These are phyloP conservation scores for Varanus komodoensis DNA, from an alignment of 2,113 vertebrate genomes.

Conservation along the genomic window DNA sequence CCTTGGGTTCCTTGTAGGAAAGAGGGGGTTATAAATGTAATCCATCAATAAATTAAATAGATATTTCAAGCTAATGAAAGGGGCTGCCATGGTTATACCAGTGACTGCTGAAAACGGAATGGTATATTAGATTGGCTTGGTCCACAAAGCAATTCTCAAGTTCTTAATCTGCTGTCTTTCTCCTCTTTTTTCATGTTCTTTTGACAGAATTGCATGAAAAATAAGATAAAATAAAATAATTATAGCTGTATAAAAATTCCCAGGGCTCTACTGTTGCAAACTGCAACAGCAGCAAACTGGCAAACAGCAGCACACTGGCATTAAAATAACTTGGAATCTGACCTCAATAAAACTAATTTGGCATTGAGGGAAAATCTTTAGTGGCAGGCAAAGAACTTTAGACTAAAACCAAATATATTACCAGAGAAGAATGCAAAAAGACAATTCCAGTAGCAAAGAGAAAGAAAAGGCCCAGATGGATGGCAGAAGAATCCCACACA, in stretches of 20 bases:
- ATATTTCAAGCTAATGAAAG: not conserved
- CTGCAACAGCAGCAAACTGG: conserved; percentile 45
- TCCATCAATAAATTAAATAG: too few relatives aligned
- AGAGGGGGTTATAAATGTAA: too few relatives aligned
- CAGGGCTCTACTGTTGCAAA: not conserved
- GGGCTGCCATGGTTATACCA: not conserved
- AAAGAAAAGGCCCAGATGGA: too few relatives aligned
- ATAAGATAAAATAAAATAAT: conserved; percentile 9
- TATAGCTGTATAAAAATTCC: conserved; percentile 20
- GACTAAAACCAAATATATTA: too few relatives aligned
- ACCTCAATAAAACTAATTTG: conserved; percentile 60
- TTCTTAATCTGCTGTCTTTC: not conserved
- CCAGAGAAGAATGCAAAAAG: too few relatives aligned
- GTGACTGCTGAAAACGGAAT: not conserved
- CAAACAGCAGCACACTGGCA: conserved; percentile 48
- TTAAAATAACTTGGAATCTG: conserved; percentile 63
- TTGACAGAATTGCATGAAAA: conserved; percentile 1
- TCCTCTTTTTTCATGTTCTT: conserved; percentile 6
- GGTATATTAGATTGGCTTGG: not conserved
- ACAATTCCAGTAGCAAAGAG: too few relatives aligned
- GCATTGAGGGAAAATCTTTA: conserved; percentile 53
- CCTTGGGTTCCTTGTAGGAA: too few relatives aligned
- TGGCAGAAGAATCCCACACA: too few relatives aligned
- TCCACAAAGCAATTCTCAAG: not conserved
- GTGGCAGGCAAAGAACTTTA: conserved; percentile 24